Evolutionary conservation across 1,140 invertebrate genomes (phyloP).

Genomic region (Philaenus spumarius): DNA sequence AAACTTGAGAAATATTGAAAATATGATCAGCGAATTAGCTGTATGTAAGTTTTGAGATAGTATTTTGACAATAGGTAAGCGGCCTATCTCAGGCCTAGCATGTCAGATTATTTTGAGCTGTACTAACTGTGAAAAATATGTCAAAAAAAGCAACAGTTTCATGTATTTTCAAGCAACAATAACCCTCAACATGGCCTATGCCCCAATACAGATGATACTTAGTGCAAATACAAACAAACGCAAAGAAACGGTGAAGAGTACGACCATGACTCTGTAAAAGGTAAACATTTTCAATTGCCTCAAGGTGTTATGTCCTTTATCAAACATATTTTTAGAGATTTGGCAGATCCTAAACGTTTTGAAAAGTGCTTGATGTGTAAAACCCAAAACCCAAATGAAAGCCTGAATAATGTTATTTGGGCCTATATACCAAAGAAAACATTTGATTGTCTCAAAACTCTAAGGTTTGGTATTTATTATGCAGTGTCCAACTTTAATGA

Average conservation of each 20-base stretch:
- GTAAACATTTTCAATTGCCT: slow-evolving; percentile 9
- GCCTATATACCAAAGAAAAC: slow-evolving; percentile 4
- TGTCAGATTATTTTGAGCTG: not conserved
- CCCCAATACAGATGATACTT: slow-evolving; percentile 25
- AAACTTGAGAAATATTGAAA: no score
- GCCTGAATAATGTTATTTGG: slow-evolving; percentile 16
- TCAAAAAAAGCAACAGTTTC: slow-evolving; percentile 5
- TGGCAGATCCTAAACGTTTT: slow-evolving; percentile 11
- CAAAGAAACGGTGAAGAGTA: not conserved
- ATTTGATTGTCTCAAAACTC: slow-evolving; percentile 11
- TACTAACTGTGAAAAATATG: not conserved
- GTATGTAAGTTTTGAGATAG: not conserved
- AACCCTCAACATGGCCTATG: slow-evolving; percentile 26
- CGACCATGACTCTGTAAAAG: not conserved
- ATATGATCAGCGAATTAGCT: no score
- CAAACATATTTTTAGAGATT: slow-evolving; percentile 15
- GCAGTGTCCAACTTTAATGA: slow-evolving; percentile 16
- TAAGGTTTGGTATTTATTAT: slow-evolving; percentile 8
- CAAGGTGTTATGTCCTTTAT: slow-evolving; percentile 12
- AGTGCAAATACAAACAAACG: slow-evolving; percentile 19
- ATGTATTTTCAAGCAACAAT: slow-evolving; percentile 25
- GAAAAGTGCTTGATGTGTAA: slow-evolving; percentile 13
- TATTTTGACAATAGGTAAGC: not conserved
- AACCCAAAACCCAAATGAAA: slow-evolving; percentile 3
- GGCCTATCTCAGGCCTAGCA: not conserved